Conservation (phyloP, 2,797 vertebrate genomes). For the Distichodus sexfasciatus region DNA sequence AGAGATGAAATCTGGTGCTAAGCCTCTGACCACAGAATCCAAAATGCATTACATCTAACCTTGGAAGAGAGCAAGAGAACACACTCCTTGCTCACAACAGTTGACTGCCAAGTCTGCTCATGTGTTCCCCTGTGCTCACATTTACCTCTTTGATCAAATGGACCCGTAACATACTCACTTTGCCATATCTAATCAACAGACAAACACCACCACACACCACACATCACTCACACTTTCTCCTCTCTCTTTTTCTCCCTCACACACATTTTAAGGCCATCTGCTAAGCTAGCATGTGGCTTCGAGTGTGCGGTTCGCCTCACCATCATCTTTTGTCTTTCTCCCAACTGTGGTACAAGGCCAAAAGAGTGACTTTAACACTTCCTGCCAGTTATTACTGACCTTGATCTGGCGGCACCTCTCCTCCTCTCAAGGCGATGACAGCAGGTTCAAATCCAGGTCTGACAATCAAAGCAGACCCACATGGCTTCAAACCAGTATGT, state of each 20-base stretch:
- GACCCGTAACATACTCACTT: conserved; percentile 55
- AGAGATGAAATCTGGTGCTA: conserved; percentile 60
- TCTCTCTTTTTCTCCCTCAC: background rate
- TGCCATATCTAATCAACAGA: conserved; percentile 62
- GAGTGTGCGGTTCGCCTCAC: no score
- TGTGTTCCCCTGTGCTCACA: conserved; percentile 56
- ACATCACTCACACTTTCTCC: conserved; percentile 17
- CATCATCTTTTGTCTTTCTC: no score
- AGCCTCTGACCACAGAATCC: conserved; percentile 61
- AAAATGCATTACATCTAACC: conserved; percentile 59
- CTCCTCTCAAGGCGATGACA: conserved; percentile 1
- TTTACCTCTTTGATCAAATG: conserved; percentile 60
- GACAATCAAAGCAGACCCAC: conserved; percentile 27
- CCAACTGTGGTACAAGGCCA: no score
- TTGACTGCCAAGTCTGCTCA: conserved; percentile 55
- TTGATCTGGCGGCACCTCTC: background rate
- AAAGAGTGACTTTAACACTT: background rate
- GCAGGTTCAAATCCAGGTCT: conserved; percentile 23
- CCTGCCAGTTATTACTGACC: background rate
- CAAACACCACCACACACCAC: conserved; percentile 51
- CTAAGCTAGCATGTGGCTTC: background rate
- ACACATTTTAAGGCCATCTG: background rate
- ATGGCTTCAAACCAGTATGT: conserved; percentile 5
- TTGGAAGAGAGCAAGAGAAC: conserved; percentile 33
- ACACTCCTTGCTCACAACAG: conserved; percentile 12